Evolutionary conservation across 2,113 vertebrate genomes (phyloP).

Genomic region (Tretioscincus oriximinensis): DNA sequence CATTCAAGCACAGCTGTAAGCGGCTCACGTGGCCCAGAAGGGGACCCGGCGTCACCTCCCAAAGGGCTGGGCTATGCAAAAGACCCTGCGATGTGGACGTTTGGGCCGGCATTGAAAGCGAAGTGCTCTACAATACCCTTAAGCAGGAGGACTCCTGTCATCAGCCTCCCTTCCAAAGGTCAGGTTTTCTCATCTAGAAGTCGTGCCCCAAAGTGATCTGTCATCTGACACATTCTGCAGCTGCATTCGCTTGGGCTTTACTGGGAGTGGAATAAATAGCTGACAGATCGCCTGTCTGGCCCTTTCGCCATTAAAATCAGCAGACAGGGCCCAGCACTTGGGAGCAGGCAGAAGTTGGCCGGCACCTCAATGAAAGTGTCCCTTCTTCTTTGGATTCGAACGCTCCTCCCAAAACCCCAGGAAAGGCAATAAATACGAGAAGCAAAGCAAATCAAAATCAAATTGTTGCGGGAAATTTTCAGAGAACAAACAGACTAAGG

Average conservation of each 20-base stretch:
- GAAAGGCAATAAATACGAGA: no score
- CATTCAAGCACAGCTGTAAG: not conserved
- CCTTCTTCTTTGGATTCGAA: no score
- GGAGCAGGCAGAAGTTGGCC: no score
- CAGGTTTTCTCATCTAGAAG: not conserved
- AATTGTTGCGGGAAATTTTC: no score
- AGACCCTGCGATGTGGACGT: not conserved
- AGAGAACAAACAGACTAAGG: no score
- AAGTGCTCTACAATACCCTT: not conserved
- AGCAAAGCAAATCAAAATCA: no score
- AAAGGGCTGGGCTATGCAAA: not conserved
- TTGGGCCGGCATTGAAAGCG: not conserved
- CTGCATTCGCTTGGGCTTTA: constrained; percentile 2
- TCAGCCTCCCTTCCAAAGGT: constrained; percentile 60
- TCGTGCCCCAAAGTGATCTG: constrained; percentile 28
- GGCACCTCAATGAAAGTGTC: no score
- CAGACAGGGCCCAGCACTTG: constrained; percentile 6
- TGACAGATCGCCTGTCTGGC: constrained; percentile 14
- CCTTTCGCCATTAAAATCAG: constrained; percentile 38
- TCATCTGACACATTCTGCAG: constrained; percentile 4
- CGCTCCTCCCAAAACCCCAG: no score
- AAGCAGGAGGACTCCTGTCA: not conserved
- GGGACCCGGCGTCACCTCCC: not conserved
- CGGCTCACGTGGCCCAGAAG: rapidly evolving
- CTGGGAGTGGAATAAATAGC: constrained; percentile 24